Conservation (phyloP, 2,797 vertebrate genomes). For the Novumbra hubbsi region DNA sequence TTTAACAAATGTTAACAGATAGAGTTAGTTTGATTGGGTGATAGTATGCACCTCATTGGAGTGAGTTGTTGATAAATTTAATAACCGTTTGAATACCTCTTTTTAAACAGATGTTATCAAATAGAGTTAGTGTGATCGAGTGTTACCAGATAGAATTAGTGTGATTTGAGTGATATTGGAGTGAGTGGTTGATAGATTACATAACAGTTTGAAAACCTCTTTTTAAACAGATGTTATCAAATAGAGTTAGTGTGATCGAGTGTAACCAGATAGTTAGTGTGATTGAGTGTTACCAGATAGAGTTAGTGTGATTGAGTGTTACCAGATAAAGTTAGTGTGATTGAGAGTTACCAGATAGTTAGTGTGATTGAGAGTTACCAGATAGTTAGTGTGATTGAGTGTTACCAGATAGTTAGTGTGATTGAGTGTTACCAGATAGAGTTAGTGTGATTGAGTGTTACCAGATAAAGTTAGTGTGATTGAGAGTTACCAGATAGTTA, state of each 20-base stretch:
- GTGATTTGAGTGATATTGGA: too few relatives aligned
- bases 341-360: slow-evolving; percentile 48
- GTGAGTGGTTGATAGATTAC: not conserved
- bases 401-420: slow-evolving; percentile 87
- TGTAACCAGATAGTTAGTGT: slow-evolving; percentile 80
- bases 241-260: slow-evolving; percentile 93
- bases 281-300: slow-evolving; percentile 35
- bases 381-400: slow-evolving; percentile 89
- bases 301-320: slow-evolving; percentile 9
- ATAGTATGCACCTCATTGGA: not conserved
- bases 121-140: not conserved
- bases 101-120: slow-evolving; percentile 2
- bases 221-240: not conserved
- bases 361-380: slow-evolving; percentile 33
- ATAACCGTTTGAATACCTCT: too few relatives aligned
- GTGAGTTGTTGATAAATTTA: too few relatives aligned
- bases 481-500: not conserved
- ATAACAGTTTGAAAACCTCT: slow-evolving; percentile 50
- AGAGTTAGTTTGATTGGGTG: not conserved
- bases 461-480: not conserved
- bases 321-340: not conserved
- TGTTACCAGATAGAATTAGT: too few relatives aligned
- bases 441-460: slow-evolving; percentile 11
- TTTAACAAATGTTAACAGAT: not conserved
- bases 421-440: not conserved